Evolutionary conservation across 92 coral and sea anemone genomes (phyloP).

Genomic region (Palythoa heliodiscus): DNA sequence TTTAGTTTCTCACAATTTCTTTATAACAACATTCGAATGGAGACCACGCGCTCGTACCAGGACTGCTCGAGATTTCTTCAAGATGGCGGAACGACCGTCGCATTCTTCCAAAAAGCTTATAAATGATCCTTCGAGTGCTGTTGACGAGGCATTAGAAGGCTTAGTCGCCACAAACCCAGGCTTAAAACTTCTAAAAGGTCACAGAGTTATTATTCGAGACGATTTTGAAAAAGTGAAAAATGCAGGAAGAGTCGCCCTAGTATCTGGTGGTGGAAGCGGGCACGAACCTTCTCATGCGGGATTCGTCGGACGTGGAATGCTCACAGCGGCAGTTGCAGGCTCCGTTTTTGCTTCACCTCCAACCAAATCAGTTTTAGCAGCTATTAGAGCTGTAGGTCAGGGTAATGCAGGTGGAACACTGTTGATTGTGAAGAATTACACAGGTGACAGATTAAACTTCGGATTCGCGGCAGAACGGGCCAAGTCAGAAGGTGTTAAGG

Average conservation of each 20-base stretch:
- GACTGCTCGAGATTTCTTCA: background rate
- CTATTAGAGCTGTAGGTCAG: conserved; percentile 88
- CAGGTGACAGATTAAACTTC: conserved; percentile 93
- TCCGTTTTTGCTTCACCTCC: conserved; percentile 97
- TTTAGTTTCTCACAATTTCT: no score
- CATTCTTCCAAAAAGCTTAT: conserved; percentile 73
- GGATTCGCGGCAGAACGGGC: conserved; percentile 98
- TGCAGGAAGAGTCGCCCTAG: conserved; percentile 80
- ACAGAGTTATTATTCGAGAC: conserved; percentile 83
- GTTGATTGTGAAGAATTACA: conserved; percentile 96
- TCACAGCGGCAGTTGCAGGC: conserved; percentile 96
- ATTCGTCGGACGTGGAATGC: conserved; percentile 92
- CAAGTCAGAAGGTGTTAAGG: conserved; percentile 84
- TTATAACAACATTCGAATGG: no score
- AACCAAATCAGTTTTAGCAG: conserved; percentile 90
- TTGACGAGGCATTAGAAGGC: conserved; percentile 95
- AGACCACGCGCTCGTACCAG: background rate
- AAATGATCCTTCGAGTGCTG: conserved; percentile 74
- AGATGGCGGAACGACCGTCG: conserved; percentile 59
- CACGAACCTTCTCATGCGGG: conserved; percentile 98
- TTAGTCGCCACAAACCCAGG: conserved; percentile 83
- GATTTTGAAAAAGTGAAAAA: conserved; percentile 72
- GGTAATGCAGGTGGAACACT: conserved; percentile 81
- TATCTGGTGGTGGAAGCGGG: conserved; percentile 99
- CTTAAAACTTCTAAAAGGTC: conserved; percentile 73